Evolutionary conservation across 2,113 vertebrate genomes (phyloP).

Genomic region (Urocynchramus pylzowi): DNA sequence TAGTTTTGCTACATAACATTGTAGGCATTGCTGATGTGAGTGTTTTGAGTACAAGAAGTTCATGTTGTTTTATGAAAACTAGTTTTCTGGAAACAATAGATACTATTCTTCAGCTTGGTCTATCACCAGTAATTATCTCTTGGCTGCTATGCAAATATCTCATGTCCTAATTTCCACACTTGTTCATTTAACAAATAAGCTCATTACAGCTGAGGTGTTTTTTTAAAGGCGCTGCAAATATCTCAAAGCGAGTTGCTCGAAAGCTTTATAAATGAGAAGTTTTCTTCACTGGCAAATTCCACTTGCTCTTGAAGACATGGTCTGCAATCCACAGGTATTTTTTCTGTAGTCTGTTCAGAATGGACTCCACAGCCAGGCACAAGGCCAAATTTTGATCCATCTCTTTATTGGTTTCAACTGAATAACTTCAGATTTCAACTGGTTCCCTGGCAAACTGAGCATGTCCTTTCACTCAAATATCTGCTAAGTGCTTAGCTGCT

Average conservation of each 20-base stretch:
- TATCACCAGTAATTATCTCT: conserved; percentile 27
- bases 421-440: conserved; percentile 5
- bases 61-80: conserved; percentile 6
- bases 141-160: conserved; percentile 37
- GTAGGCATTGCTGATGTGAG: not conserved
- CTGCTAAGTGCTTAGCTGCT: not conserved
- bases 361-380: not conserved
- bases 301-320: not conserved
- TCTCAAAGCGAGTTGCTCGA: not conserved
- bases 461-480: not conserved
- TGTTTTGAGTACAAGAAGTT: conserved; percentile 15
- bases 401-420: not conserved
- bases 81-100: conserved; percentile 36
- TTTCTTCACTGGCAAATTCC: not conserved
- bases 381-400: conserved; percentile 1
- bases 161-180: conserved; percentile 32
- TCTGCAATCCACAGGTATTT: not conserved
- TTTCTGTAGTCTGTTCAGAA: not conserved
- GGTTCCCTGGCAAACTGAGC: not conserved
- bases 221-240: not conserved
- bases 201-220: conserved; percentile 6
- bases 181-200: conserved; percentile 17
- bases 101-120: conserved; percentile 24
- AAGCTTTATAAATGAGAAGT: not conserved
- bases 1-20: not conserved